Evolutionary conservation across 2,113 vertebrate species (phyloP), one percentile per base, ranked within the genome.

Genomic region (Zosterops hypoxanthus): DNA sequence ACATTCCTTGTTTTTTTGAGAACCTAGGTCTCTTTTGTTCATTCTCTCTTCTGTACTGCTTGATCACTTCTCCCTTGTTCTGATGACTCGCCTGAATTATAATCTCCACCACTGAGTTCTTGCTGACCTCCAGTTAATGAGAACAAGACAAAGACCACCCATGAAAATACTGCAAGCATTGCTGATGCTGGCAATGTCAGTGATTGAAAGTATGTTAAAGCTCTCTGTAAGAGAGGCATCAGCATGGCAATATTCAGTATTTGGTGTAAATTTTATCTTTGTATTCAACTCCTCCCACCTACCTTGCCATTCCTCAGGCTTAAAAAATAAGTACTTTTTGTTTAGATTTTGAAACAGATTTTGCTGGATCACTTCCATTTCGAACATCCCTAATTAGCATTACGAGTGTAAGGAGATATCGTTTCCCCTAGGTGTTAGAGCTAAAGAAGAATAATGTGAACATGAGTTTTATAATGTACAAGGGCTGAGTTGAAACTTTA

Each of bases 111-210:
- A 36, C 76, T 55, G 55, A 83, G 85, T 73, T 80, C 68, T 88
- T 80, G 53, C 33, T 86, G 90, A 90, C n/a, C 52, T 87, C 55
- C 41, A 61, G 55, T 63, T 90, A 96, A 95, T 65, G 20, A 88
- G 33, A 90, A 73, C 66, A 92, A 91, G 75, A 63, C 63, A 80
- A 86, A 92, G 94, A 90, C 82, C 82, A 94, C 78, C 63, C 82
- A 47, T 76, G 55, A 75, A 92, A 90, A 66, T 55, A 59, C 42
- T 93, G 47, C 72, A 80, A 92, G 34, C 0, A 0, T 7, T 63
- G 73, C 72, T 85, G 60, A 82, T 89, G 55, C 33, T 92, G 42
- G 66, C 88, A 93, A 80, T 77, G 16, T 57, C 61, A 53, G 36
- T 73, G 66, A 88, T 21, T 77, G 46, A 83, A 88, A 95, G 93